These are phyloP conservation scores for Leucosticte australis DNA, from an alignment of 2,113 vertebrate genomes.

Conservation along the genomic window DNA sequence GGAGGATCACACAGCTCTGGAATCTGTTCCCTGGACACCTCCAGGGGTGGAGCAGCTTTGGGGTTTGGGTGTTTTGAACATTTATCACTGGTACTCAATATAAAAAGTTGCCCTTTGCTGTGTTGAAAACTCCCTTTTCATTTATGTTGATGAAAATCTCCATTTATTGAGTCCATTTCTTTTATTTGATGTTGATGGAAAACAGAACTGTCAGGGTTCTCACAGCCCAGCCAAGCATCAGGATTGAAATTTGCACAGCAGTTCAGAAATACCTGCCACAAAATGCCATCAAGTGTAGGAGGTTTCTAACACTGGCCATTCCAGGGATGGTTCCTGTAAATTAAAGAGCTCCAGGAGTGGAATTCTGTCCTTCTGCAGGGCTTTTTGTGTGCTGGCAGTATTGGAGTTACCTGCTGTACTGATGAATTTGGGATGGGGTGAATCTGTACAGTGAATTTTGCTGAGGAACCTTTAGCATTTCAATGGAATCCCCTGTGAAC, in stretches of 20 bases:
- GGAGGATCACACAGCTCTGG: fast-evolving
- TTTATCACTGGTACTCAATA: neutral
- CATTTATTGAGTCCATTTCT: neutral
- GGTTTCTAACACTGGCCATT: neutral
- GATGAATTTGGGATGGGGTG: neutral
- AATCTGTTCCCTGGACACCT: neutral
- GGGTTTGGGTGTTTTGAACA: neutral
- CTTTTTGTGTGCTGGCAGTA: neutral
- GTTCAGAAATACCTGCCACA: neutral
- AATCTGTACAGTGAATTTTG: neutral
- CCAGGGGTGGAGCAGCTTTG: neutral
- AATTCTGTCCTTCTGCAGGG: neutral
- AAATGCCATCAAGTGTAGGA: neutral
- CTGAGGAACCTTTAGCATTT: neutral
- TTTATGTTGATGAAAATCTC: neutral
- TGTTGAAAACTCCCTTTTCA: neutral
- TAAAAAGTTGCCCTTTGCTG: neutral
- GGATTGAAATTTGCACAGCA: neutral
- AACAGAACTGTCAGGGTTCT: neutral
- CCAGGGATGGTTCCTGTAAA: neutral
- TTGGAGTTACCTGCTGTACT: neutral
- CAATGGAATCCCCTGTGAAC: neutral
- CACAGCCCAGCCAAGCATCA: neutral
- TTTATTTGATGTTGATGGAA: neutral
- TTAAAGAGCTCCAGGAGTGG: neutral